Conservation (phyloP, 2,113 vertebrate species). For the Tylochromis polylepis region DNA sequence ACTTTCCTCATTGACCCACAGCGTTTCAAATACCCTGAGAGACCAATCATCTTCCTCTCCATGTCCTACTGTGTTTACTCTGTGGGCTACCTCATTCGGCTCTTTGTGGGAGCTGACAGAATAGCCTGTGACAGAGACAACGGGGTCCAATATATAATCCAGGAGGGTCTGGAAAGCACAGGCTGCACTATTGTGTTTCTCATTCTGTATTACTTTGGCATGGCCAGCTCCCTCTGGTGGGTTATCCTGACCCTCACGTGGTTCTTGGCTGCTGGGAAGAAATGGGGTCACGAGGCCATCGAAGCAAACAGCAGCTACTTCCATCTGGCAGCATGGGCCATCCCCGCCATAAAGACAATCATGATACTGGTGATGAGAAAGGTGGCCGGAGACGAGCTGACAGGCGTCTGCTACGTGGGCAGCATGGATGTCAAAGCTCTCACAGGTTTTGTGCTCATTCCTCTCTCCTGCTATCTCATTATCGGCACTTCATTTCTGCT, state of each 20-base stretch:
- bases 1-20: constrained; percentile 93
- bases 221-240: constrained; percentile 99
- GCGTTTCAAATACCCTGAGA: constrained; percentile 94
- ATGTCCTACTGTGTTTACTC: constrained; percentile 99
- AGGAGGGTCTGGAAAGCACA: constrained; percentile 95
- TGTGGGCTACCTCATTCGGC: constrained; percentile 90
- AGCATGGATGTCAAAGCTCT: constrained; percentile 93
- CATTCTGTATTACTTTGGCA: constrained; percentile 95
- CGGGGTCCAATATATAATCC: constrained; percentile 93
- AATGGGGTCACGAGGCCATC: constrained; percentile 98
- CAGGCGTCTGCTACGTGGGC: constrained; percentile 92
- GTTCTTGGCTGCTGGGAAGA: constrained; percentile 95
- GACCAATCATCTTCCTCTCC: constrained; percentile 96
- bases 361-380: constrained; percentile 92
- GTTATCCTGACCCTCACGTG: constrained; percentile 93
- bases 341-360: constrained; percentile 94
- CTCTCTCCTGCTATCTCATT: constrained; percentile 90
- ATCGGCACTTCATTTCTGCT: constrained; percentile 93
- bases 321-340: constrained; percentile 93
- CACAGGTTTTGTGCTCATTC: constrained; percentile 91
- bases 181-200: constrained; percentile 97
- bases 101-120: constrained; percentile 89
- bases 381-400: constrained; percentile 95
- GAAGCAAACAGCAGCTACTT: constrained; percentile 98
- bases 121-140: constrained; percentile 93